A percentile compares a stretch with the other conserved stretches of the same genome.
Evolutionary conservation across 30 jellyfish, hydroid and myxozoan species (phyloP).

Genomic region (Mastigias papua): DNA sequence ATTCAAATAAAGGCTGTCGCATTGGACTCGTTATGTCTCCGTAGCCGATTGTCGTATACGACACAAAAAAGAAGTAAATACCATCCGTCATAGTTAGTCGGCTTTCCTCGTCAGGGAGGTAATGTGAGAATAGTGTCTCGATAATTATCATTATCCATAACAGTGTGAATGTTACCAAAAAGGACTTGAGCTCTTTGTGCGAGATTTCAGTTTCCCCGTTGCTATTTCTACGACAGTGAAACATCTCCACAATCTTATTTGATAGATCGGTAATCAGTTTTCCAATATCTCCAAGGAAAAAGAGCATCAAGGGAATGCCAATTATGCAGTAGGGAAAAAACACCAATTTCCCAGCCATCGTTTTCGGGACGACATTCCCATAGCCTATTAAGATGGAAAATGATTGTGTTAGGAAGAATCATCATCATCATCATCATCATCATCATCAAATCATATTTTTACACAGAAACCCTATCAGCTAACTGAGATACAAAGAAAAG

Average conservation of each 20-base stretch:
- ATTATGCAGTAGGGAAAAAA: conserved; percentile 64
- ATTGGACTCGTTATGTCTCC: conserved; percentile 77
- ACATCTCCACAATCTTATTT: neutral
- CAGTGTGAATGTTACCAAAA: conserved; percentile 9
- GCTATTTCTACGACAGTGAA: conserved; percentile 10
- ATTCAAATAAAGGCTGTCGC: conserved; percentile 40
- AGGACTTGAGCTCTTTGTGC: conserved; percentile 64
- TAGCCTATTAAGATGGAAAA: conserved; percentile 34
- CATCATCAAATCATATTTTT: too few relatives aligned
- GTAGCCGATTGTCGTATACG: conserved; percentile 71
- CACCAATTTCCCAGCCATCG: conserved; percentile 53
- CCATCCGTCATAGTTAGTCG: conserved; percentile 52
- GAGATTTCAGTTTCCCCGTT: conserved; percentile 6
- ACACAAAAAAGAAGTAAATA: conserved; percentile 63
- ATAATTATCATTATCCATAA: conserved; percentile 41
- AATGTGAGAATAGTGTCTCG: conserved; percentile 34
- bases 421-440: too few relatives aligned
- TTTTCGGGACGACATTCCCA: conserved; percentile 77
- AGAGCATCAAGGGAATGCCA: conserved; percentile 72
- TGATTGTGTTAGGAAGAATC: too few relatives aligned
- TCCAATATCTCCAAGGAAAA: conserved; percentile 59
- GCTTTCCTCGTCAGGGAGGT: neutral
- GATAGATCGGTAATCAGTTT: conserved; percentile 44
- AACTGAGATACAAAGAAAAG: too few relatives aligned
- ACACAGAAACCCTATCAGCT: too few relatives aligned